phyloP scores from a whole-genome alignment of 2,888 invertebrate genomes.

The Ichneumoninae sp. region DNA sequence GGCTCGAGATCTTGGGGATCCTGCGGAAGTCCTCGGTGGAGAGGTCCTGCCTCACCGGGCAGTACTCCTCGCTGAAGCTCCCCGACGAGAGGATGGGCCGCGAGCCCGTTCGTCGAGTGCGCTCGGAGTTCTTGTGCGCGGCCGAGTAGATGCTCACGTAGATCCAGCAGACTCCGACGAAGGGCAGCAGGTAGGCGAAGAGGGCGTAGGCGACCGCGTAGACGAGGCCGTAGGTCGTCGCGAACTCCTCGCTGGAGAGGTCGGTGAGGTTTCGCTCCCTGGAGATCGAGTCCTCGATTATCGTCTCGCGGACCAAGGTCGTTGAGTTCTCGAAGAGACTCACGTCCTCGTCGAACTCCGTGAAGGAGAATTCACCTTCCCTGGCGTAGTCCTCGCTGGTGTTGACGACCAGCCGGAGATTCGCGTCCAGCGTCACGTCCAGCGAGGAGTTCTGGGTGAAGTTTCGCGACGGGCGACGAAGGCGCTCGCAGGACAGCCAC shows the following conservation, averaged over 20 bases:
- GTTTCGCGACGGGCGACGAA: constrained; percentile 10
- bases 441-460: constrained; percentile 31
- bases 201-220: constrained; percentile 84
- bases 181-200: constrained; percentile 85
- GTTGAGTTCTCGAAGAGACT: constrained; percentile 67
- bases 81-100: constrained; percentile 79
- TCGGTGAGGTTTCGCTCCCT: constrained; percentile 19
- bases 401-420: constrained; percentile 44
- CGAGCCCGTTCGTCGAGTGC: constrained; percentile 85
- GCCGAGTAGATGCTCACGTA: constrained; percentile 91
- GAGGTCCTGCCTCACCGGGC: constrained; percentile 71
- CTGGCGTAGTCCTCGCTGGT: constrained; percentile 54
- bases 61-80: constrained; percentile 81
- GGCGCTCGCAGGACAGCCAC: constrained; percentile 83
- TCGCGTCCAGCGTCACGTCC: constrained; percentile 55
- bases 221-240: constrained; percentile 82
- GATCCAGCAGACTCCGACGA: constrained; percentile 89
- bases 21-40: constrained; percentile 78
- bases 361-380: constrained; percentile 46
- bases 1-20: constrained; percentile 82
- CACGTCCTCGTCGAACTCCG: constrained; percentile 64
- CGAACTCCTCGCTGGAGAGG: constrained; percentile 12
- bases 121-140: constrained; percentile 89
- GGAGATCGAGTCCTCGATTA: constrained; percentile 13
- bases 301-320: constrained; percentile 49